phyloP scores from a whole-genome alignment of 2,113 vertebrate genomes.

The Muntiacus reevesi region DNA sequence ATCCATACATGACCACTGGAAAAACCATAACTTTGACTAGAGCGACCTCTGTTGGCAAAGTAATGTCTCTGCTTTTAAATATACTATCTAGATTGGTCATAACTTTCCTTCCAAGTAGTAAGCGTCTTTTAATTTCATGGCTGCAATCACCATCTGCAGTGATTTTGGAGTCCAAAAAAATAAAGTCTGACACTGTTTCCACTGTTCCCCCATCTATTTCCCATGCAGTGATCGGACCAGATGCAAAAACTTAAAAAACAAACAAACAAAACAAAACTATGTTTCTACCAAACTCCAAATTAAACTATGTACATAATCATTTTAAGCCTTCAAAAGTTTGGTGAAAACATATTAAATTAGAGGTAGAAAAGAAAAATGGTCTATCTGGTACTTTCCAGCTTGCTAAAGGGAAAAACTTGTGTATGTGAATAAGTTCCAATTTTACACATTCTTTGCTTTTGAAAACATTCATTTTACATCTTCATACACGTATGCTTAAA shows the following conservation, averaged over 20 bases:
- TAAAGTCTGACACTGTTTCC: too few relatives aligned
- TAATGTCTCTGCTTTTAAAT: too few relatives aligned
- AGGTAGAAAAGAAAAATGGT: neutral
- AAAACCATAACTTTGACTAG: too few relatives aligned
- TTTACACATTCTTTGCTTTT: neutral
- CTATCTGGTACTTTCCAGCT: neutral
- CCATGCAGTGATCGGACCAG: too few relatives aligned
- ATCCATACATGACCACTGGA: too few relatives aligned
- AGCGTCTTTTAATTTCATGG: too few relatives aligned
- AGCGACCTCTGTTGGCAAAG: too few relatives aligned
- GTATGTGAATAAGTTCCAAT: neutral
- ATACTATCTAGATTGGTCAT: too few relatives aligned
- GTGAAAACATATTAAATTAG: neutral
- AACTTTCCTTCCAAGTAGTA: too few relatives aligned
- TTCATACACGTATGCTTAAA: neutral
- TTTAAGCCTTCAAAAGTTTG: neutral
- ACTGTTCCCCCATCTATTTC: too few relatives aligned
- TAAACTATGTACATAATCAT: neutral
- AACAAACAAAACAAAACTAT: neutral
- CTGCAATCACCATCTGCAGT: too few relatives aligned
- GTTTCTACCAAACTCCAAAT: neutral
- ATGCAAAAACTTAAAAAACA: neutral
- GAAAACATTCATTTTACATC: neutral
- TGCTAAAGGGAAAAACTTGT: neutral
- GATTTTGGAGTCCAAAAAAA: too few relatives aligned